These are phyloP conservation scores for Antechinus stuartii DNA, from an alignment of 2,113 vertebrate genomes.

Conservation along the genomic window DNA sequence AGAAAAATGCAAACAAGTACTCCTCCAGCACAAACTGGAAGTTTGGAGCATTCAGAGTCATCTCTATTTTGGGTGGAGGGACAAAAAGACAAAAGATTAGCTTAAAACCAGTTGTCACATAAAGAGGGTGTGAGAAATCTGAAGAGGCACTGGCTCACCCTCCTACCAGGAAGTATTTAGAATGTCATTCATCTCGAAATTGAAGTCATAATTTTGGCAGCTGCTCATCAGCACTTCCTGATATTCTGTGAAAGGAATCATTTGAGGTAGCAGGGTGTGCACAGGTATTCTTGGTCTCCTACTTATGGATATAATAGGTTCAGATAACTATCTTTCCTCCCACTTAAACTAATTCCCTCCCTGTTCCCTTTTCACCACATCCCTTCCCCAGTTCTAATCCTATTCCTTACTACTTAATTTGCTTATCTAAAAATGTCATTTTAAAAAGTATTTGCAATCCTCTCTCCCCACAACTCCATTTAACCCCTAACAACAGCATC, in stretches of 20 bases:
- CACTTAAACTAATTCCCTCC: neutral
- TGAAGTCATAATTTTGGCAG: neutral
- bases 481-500: neutral
- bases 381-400: neutral
- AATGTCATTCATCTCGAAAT: neutral
- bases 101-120: constrained; percentile 29
- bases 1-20: neutral
- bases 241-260: neutral
- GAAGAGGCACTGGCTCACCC: neutral
- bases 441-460: neutral
- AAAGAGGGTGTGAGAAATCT: neutral
- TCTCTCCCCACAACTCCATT: neutral
- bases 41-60: neutral
- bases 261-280: neutral
- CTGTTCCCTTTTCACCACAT: neutral
- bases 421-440: neutral
- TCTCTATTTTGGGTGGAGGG: constrained; percentile 13
- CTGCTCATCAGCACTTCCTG: constrained; percentile 32
- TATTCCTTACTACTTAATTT: neutral
- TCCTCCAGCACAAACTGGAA: neutral
- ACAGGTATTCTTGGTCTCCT: neutral
- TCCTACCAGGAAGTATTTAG: neutral
- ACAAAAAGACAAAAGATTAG: constrained; percentile 42
- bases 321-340: neutral
- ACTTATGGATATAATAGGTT: neutral